phyloP scores from a whole-genome alignment of 2,888 invertebrate genomes.

The Drosophila hamatofila region DNA sequence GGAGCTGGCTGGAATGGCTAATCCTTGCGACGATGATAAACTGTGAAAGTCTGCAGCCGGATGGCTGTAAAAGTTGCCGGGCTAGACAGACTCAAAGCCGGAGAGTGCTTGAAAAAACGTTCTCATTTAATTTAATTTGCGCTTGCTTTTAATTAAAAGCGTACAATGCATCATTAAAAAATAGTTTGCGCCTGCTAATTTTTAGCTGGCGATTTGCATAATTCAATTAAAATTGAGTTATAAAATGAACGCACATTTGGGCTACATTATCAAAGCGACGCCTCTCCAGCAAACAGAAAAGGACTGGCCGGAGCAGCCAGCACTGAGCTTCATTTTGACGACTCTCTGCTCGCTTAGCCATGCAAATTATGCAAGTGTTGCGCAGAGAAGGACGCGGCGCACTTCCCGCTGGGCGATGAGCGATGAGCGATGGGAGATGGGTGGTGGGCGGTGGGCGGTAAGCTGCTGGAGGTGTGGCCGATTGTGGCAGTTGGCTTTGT shows the following conservation, averaged over 20 bases:
- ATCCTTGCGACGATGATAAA: conserved; percentile 73
- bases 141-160: conserved; percentile 78
- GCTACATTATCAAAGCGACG: conserved; percentile 28
- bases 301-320: neutral
- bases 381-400: neutral
- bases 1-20: conserved; percentile 40
- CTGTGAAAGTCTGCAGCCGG: conserved; percentile 52
- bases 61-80: conserved; percentile 21
- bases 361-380: conserved; percentile 71
- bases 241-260: conserved; percentile 72
- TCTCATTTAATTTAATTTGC: conserved; percentile 78
- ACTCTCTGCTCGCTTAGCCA: conserved; percentile 66
- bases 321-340: conserved; percentile 60
- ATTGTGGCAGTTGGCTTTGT: conserved; percentile 62
- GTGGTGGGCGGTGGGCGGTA: neutral
- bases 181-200: conserved; percentile 81
- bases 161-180: conserved; percentile 76
- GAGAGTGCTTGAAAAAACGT: conserved; percentile 40
- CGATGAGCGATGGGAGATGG: conserved; percentile 1
- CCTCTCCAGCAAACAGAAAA: neutral
- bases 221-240: conserved; percentile 81
- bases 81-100: conserved; percentile 33
- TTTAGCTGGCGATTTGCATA: conserved; percentile 78
- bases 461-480: conserved; percentile 5
- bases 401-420: neutral